Percentiles rank a stretch among this genome's conserved stretches.
These are phyloP conservation scores for Esperia sulphurella DNA, from an alignment of 2,888 invertebrate genomes.

Conservation along the genomic window DNA sequence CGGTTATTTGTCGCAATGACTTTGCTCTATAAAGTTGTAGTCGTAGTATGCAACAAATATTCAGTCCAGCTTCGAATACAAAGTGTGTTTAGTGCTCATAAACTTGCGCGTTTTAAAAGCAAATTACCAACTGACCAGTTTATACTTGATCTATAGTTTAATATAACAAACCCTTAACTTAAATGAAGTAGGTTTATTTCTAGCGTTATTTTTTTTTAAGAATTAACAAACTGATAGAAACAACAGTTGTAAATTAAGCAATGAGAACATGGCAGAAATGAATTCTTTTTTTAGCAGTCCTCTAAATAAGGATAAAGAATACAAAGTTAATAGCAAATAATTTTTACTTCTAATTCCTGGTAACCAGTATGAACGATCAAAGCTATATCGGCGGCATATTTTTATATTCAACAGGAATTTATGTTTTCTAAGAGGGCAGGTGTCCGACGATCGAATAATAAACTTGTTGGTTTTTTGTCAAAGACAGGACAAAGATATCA, in stretches of 20 bases:
- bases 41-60: neutral
- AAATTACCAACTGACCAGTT: neutral
- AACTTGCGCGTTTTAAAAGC: neutral
- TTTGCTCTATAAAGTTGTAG: constrained; percentile 3
- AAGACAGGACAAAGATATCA: constrained; percentile 5
- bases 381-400: constrained; percentile 22
- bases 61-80: neutral
- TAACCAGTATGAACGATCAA: constrained; percentile 6
- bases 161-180: no score
- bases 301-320: no score
- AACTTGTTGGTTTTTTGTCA: constrained; percentile 8
- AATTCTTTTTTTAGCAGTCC: no score
- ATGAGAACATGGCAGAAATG: no score
- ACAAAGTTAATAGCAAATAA: no score
- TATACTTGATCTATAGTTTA: no score
- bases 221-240: no score
- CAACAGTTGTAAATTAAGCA: no score
- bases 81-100: neutral
- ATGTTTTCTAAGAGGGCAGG: constrained; percentile 24
- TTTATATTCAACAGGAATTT: constrained; percentile 17
- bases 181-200: no score
- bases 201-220: no score
- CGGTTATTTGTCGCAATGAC: constrained; percentile 7
- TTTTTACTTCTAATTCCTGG: no score
- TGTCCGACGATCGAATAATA: constrained; percentile 16